Base-by-base conservation (phyloP, 2,888 invertebrate species). In the Dolomedes plantarius region DNA sequence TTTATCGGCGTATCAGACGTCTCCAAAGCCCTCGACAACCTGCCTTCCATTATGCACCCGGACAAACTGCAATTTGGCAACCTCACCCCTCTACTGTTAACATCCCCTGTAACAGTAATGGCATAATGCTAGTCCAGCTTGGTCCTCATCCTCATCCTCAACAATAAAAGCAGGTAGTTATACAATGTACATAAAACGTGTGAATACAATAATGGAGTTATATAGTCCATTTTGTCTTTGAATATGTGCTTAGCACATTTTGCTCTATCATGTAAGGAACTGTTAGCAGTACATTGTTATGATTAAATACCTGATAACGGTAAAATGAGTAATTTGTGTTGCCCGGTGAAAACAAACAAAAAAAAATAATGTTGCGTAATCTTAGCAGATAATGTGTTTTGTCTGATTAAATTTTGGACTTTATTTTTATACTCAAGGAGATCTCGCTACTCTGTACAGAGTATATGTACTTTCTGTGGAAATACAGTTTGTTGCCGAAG, bases 381-480 rank as follows among this genome's bases (percentile, higher is more conserved):
- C 83, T 83, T 83, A 77, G 83, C 83, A 83, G 39, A 69, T 32
- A 31, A 77, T 83, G 77, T 73, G 71, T 81, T 74, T 64, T 82
- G 64, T 82, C 71, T 83, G 73, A 56, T 83, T 73, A 83, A 83
- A 82, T 82, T 82, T 76, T 72, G 56, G 82, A 83, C 83, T 83
- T 83, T 83, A 83, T 83, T 83, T 83, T 83, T 77, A 76, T 77
- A 83, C 83, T 83, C 81, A 80, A 80, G 76, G 76, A 83, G 83
- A 83, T 83, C 83, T 83, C 83, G 67, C 56, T 64, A 83, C 83
- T 83, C 77, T 83, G 73, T 72, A 23, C 41, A 67, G 82, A 77
- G 73, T 83, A 82, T 83, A 32, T 83, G 76, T 83, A 71, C 69
- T 69, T 82, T 75, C 74, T 75, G 75, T 82, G 74, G 73, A 81